Base-by-base conservation (phyloP, 1,140 invertebrate species). In the Phocides pigmalion region DNA sequence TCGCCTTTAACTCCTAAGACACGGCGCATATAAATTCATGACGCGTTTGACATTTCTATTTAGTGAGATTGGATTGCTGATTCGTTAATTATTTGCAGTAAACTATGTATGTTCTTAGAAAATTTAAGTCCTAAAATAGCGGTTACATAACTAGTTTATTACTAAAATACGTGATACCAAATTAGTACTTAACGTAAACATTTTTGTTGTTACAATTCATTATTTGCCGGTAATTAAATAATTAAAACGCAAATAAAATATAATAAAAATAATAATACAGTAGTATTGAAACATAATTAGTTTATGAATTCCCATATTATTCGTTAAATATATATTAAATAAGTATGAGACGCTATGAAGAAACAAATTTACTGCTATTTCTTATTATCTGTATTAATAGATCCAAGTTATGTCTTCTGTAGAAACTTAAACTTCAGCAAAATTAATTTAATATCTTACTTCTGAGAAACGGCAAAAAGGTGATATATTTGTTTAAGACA, bases 21-120 rank as follows among this genome's bases (percentile, higher is more conserved):
- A 54, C 51, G 35, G 5, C 4, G 8, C 11, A 35, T 16, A 54
- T 41, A 22, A 54, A 41, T 41, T 54, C 28, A 20, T 41, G 15
- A 41, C 14, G 39, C 20, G 20, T 25, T 42, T 44, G 20, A 14
- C 20, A 56, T 15, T 25, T 16, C 15, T 42, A 56, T 56, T 54
- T 14, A 39, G 44, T 56, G 28, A 12, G 2, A 22, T 22, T 22
- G 5, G 5, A 22, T 22, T 3, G 25, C 25, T 28, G 5, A 6
- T 28, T 4, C 25, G 5, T 22, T 5, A 22, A 22, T 22, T 3
- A 28, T 11, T 32, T 32, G 9, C 3, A 11, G 8, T 11, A 32
- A 11, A 11, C 1, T 32, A 32, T 32, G 9, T 11, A 1, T 11
- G 28, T 11, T 32, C 1, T 28, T 22, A 3, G 2, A 5, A 22